Percentiles rank a stretch among this genome's conserved stretches.
These are phyloP conservation scores for Dryococelus australis DNA, from an alignment of 2,888 invertebrate species.

Conservation along the genomic window DNA sequence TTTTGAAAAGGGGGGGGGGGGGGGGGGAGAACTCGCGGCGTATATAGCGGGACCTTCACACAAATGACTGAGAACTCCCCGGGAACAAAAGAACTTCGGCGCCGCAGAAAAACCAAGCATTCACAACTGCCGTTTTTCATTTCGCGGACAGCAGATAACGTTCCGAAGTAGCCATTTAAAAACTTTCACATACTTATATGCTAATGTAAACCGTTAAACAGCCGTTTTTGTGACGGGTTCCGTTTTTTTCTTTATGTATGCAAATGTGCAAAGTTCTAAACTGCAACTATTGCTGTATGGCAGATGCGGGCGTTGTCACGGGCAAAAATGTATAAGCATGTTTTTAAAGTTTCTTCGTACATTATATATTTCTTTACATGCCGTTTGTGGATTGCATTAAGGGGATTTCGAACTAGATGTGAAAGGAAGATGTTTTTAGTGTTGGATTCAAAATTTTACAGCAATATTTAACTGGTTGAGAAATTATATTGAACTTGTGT, in stretches of 20 bases:
- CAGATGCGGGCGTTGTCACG: too few relatives aligned
- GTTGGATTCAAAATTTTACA: too few relatives aligned
- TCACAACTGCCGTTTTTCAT: background rate
- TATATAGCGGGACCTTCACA: background rate
- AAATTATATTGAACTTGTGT: too few relatives aligned
- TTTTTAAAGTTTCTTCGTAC: too few relatives aligned
- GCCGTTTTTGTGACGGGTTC: background rate
- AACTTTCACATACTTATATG: background rate
- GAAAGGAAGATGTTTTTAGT: too few relatives aligned
- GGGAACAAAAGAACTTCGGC: constrained; percentile 6
- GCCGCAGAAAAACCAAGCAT: constrained; percentile 9
- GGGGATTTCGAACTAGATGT: too few relatives aligned
- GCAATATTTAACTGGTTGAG: too few relatives aligned
- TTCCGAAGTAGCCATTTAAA: background rate
- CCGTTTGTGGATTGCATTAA: too few relatives aligned
- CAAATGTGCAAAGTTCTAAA: background rate
- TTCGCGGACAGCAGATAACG: constrained; percentile 1
- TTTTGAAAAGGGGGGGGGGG: background rate
- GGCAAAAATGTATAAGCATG: too few relatives aligned
- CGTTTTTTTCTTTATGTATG: background rate
- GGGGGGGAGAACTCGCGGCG: background rate
- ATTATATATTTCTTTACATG: too few relatives aligned
- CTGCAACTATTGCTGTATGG: too few relatives aligned
- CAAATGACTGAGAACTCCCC: background rate
- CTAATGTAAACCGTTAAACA: background rate